These are phyloP conservation scores for Laspeyria flexula DNA, from an alignment of 2,888 invertebrate species.

Conservation along the genomic window DNA sequence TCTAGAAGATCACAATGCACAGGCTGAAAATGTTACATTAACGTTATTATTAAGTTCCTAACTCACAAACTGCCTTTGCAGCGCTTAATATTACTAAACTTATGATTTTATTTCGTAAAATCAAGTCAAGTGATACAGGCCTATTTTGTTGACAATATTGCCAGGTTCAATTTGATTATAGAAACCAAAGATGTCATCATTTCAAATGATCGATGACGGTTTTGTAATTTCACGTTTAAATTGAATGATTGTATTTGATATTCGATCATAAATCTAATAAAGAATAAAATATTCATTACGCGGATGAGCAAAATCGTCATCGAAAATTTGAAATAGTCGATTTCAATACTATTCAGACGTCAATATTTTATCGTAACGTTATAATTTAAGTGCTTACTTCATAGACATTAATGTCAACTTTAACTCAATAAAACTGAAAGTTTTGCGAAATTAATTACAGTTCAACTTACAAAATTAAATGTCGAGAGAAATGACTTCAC, in stretches of 20 bases:
- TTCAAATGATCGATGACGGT: too few relatives aligned
- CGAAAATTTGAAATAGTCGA: too few relatives aligned
- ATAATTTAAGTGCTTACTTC: not conserved
- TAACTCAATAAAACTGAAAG: not conserved
- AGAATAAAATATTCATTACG: too few relatives aligned
- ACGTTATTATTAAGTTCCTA: conserved; percentile 13
- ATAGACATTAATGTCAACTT: not conserved
- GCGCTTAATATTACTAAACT: conserved; percentile 6
- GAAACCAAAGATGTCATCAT: too few relatives aligned
- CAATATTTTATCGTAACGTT: not conserved
- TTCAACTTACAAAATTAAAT: conserved; percentile 1
- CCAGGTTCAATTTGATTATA: too few relatives aligned
- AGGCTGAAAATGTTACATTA: conserved; percentile 56
- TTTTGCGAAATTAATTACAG: not conserved
- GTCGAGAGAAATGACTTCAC: not conserved
- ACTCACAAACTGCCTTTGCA: conserved; percentile 20
- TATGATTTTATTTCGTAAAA: conserved; percentile 18
- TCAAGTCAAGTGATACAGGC: not conserved
- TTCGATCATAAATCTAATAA: too few relatives aligned
- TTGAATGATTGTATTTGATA: too few relatives aligned
- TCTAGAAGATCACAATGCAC: conserved; percentile 82
- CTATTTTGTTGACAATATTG: too few relatives aligned
- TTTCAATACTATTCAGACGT: too few relatives aligned
- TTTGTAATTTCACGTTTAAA: too few relatives aligned
- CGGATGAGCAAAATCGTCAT: too few relatives aligned